These are phyloP conservation scores for Myrmophylax atrothorax DNA, from an alignment of 2,113 vertebrate species.

Conservation along the genomic window DNA sequence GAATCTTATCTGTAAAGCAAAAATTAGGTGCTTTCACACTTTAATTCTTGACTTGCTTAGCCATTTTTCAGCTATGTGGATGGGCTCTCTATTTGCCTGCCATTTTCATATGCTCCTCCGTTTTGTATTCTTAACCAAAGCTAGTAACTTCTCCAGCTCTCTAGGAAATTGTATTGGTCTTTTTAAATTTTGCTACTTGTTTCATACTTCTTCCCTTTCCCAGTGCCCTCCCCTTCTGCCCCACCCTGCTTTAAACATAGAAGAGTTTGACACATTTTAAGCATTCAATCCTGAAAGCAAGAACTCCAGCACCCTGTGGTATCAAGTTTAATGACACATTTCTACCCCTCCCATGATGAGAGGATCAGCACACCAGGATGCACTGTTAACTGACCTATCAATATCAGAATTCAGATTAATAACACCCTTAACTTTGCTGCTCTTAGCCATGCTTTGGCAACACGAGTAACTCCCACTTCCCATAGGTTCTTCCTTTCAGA, in stretches of 20 bases:
- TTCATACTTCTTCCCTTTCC: not conserved
- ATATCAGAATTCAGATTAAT: not conserved
- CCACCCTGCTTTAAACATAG: not conserved
- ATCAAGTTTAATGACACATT: not conserved
- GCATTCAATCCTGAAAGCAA: not conserved
- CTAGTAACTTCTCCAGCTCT: not conserved
- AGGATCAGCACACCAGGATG: fast-evolving
- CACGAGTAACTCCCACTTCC: not conserved
- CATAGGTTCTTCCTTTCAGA: not conserved
- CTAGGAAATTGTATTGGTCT: not conserved
- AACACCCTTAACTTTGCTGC: not conserved
- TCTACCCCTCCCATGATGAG: not conserved
- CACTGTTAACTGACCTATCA: not conserved
- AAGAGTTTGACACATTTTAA: not conserved
- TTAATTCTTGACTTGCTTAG: not conserved
- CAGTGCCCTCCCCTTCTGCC: fast-evolving
- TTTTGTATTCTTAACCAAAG: not conserved
- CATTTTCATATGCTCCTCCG: not conserved
- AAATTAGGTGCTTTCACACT: not conserved
- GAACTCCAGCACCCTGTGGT: not conserved
- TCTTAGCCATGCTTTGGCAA: not conserved
- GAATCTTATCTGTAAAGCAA: not conserved
- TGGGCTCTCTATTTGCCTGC: not conserved
- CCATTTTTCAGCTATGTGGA: not conserved
- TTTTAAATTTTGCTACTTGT: not conserved